Conservation (phyloP, 2,797 vertebrate genomes). For the Harpagifer antarcticus region DNA sequence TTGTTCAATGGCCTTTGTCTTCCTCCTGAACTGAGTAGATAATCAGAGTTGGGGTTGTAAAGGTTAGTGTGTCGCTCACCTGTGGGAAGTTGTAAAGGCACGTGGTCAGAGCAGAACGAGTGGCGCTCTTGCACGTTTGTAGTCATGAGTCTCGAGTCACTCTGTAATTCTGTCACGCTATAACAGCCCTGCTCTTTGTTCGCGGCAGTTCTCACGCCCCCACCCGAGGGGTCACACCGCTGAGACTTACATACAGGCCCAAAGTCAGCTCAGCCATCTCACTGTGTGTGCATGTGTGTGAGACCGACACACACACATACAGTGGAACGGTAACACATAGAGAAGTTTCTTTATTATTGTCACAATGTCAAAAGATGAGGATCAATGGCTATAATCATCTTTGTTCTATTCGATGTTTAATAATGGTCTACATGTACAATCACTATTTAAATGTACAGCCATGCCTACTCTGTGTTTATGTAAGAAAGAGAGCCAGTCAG, state of each 20-base stretch:
- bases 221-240: slow-evolving; percentile 70
- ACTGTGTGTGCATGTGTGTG: slow-evolving; percentile 28
- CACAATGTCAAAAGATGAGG: slow-evolving; percentile 19
- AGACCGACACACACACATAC: not conserved
- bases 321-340: not conserved
- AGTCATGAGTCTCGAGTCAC: slow-evolving; percentile 68
- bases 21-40: not conserved
- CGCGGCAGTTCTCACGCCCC: slow-evolving; percentile 76
- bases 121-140: slow-evolving; percentile 59
- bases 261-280: slow-evolving; percentile 60
- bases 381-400: slow-evolving; percentile 14
- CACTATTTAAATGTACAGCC: slow-evolving; percentile 4
- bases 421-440: slow-evolving; percentile 34
- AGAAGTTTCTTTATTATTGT: slow-evolving; percentile 17
- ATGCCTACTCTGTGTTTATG: not conserved
- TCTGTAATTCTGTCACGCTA: slow-evolving; percentile 81
- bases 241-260: slow-evolving; percentile 60
- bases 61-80: slow-evolving; percentile 48
- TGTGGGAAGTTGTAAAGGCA: slow-evolving; percentile 39
- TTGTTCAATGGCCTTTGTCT: not conserved
- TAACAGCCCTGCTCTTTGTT: slow-evolving; percentile 76
- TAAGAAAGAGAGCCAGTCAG: slow-evolving; percentile 32
- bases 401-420: slow-evolving; percentile 33
- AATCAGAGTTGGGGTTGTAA: not conserved
- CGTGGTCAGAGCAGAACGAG: slow-evolving; percentile 53